A percentile compares a stretch with the other conserved stretches of the same genome.
These are phyloP conservation scores for Wiebesia pumilae DNA, from an alignment of 1,140 invertebrate genomes.

Conservation along the genomic window DNA sequence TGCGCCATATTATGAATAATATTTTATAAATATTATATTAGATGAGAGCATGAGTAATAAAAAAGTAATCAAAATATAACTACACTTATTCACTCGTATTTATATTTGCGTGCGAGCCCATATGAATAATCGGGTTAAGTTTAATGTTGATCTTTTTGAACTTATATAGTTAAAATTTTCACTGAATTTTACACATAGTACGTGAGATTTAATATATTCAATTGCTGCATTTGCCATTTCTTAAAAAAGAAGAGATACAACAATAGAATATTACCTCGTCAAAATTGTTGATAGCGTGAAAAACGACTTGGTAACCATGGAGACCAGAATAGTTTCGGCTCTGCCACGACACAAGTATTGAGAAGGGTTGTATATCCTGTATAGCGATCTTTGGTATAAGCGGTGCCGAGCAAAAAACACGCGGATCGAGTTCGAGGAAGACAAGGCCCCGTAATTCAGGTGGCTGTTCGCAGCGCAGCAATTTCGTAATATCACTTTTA, in stretches of 20 bases:
- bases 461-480: constrained; percentile 81
- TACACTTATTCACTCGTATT: too few relatives aligned
- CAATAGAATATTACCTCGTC: constrained; percentile 68
- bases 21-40: too few relatives aligned
- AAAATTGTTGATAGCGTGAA: constrained; percentile 82
- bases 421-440: constrained; percentile 85
- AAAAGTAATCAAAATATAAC: too few relatives aligned
- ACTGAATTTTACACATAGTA: too few relatives aligned
- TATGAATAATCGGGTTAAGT: too few relatives aligned
- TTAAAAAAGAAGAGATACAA: background rate
- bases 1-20: too few relatives aligned
- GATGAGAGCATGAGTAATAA: too few relatives aligned
- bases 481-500: constrained; percentile 14
- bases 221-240: too few relatives aligned
- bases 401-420: constrained; percentile 87
- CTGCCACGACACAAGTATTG: constrained; percentile 91
- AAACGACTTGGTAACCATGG: constrained; percentile 89
- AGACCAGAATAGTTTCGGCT: constrained; percentile 90
- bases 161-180: too few relatives aligned
- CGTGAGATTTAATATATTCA: too few relatives aligned
- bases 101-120: too few relatives aligned
- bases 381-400: constrained; percentile 87
- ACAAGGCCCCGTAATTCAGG: constrained; percentile 83
- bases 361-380: constrained; percentile 90
- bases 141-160: too few relatives aligned